Evolutionary conservation across 1,140 invertebrate species (phyloP), one percentile per base, ranked within the genome.

Genomic region (Drosophila busckii): DNA sequence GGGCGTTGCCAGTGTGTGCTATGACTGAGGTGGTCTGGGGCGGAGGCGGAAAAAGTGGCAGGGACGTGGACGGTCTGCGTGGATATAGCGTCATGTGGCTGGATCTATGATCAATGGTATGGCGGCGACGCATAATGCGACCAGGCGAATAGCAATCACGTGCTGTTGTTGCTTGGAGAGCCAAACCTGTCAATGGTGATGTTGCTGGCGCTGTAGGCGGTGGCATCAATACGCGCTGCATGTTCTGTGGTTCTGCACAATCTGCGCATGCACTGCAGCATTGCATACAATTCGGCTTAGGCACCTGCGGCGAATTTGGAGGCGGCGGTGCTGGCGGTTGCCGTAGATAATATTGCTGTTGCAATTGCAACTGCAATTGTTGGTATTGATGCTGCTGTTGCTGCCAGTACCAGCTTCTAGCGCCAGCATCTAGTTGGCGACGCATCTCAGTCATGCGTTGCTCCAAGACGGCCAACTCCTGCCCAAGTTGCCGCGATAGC

Each of bases 341-440:
- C 5, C 29, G 44, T 5, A 52, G 3, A 7, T 54, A 54, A 12
- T 44, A 20, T 3, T 31, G 54, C 4, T 61, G 46, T 9, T 49
- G 40, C 3, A 16, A 17, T 22, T 34, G 29, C 5, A 16, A 6
- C 16, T 41, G 38, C n/a, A n/a, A n/a, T 4, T 31, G 41, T 44
- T 17, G 42, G 1, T 15, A 7, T n/a, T 44, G 28, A 0, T 41
- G 35, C 4, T 54, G 61, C 2, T 61, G 52, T 0, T 31, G 42
- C 15, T 67, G 63, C 49, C 56, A 69, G 25, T 54, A 35, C 41
- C 41, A 59, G 0, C 49, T 1, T 12, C 46, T 8, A 2, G 16
- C 12, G 0, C 7, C 32, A 7, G 61, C 55, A 1, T 55, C 40
- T 9, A 62, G 10, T 23, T 69, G 32, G 0, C 58, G 46, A n/a